Evolutionary conservation across 2,888 invertebrate genomes (phyloP), one percentile per base, ranked within the genome.

Genomic region (Eilema depressum): DNA sequence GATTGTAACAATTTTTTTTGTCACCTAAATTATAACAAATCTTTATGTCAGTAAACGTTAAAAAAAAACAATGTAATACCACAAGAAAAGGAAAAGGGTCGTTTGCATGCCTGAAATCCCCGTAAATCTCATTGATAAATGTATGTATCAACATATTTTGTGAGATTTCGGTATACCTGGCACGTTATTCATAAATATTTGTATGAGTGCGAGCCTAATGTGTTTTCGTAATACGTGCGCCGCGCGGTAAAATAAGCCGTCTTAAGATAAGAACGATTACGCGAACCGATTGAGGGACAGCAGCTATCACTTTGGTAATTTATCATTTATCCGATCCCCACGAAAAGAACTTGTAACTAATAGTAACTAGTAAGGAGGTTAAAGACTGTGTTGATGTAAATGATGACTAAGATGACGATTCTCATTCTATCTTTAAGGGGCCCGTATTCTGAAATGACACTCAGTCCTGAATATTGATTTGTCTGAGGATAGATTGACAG

Each of bases 91-190:
- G 59, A 59, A 59, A 59, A 59, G 26, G 26, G 20, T 53, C 53
- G 8, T 53, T 53, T 53, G n/a, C 53, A 53, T 59, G 14, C n/a
- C 23, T 59, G 25, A 30, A 30, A 30, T 28, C 7, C 61, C 11
- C 28, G 61, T 61, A 61, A 61, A 61, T 61, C 61, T 61, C 33
- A 61, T 61, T 61, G 61, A 61, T 61, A 61, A 61, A 61, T 61
- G 61, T 61, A 30, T 33, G 20, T n/a, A 53, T 53, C 53, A 61
- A 59, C 26, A 61, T 30, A 61, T 30, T 61, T 30, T 30, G 30
- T 30, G 61, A 61, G 61, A 61, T 30, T 30, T 28, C 30, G 10
- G n/a, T 30, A 28, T 61, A 61, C 61, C 28, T n/a, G 30, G 30
- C 61, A 61, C 28, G 61, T 61, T 25, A 26, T 61, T 33, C 61